Evolutionary conservation across 2,888 invertebrate species (phyloP).

Genomic region (Stratiomys singularior): DNA sequence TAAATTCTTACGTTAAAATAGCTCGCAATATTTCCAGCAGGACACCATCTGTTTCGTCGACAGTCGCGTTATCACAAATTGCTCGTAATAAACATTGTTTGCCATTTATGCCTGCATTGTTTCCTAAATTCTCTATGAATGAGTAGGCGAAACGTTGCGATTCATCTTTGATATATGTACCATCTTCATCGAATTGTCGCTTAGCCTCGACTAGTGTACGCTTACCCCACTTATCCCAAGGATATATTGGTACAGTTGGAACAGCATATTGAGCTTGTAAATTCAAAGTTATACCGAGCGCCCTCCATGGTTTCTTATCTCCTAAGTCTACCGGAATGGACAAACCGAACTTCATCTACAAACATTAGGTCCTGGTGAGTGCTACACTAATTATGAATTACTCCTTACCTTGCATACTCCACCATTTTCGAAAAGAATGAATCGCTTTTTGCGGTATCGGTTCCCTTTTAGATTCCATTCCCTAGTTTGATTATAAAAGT

Average conservation of each 20-base stretch:
- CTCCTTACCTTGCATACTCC: slow-evolving; percentile 26
- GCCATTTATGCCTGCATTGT: slow-evolving; percentile 55
- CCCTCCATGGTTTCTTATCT: slow-evolving; percentile 60
- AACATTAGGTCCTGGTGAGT: background rate
- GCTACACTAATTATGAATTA: background rate
- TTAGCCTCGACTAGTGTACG: slow-evolving; percentile 54
- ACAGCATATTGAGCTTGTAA: slow-evolving; percentile 59
- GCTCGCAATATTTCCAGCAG: slow-evolving; percentile 59
- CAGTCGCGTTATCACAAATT: slow-evolving; percentile 62
- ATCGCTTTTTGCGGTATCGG: slow-evolving; percentile 4
- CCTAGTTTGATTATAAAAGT: background rate
- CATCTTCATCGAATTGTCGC: slow-evolving; percentile 53
- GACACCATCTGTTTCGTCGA: slow-evolving; percentile 58
- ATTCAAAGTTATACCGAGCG: slow-evolving; percentile 56
- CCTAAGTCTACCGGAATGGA: slow-evolving; percentile 57
- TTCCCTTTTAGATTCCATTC: background rate
- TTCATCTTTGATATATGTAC: slow-evolving; percentile 56
- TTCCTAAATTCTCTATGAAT: slow-evolving; percentile 59
- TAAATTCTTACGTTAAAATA: slow-evolving; percentile 59
- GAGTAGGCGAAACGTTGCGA: slow-evolving; percentile 59
- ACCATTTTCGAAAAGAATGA: slow-evolving; percentile 18
- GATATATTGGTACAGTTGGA: slow-evolving; percentile 58
- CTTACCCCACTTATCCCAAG: slow-evolving; percentile 62
- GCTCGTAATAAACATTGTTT: slow-evolving; percentile 59
- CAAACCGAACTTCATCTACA: slow-evolving; percentile 56